These are phyloP conservation scores for Trachymyrmex cornetzi DNA, from an alignment of 1,140 invertebrate genomes.

Conservation along the genomic window DNA sequence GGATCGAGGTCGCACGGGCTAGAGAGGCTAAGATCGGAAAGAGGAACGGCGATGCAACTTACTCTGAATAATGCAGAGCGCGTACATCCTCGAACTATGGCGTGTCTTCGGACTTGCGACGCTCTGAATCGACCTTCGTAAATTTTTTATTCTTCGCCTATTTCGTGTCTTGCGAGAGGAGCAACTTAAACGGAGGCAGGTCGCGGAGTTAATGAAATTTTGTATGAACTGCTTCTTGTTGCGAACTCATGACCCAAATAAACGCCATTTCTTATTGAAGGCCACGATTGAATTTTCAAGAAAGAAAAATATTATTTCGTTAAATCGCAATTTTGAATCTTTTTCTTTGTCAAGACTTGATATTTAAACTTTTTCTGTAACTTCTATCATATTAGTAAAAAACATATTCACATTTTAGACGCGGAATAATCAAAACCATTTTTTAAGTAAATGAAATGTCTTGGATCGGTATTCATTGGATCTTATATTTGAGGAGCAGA, in stretches of 20 bases:
- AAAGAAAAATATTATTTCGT: background rate
- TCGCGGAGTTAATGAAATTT: conserved; percentile 68
- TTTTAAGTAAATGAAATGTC: background rate
- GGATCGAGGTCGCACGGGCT: conserved; percentile 1
- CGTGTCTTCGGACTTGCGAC: conserved; percentile 63
- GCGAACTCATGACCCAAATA: conserved; percentile 31
- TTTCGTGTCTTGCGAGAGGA: conserved; percentile 8
- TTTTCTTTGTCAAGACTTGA: background rate
- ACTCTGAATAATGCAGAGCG: conserved; percentile 73
- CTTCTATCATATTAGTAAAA: conserved; percentile 4
- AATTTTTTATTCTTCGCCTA: conserved; percentile 61
- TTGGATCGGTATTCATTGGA: background rate
- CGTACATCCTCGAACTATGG: conserved; percentile 63
- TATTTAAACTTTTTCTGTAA: background rate
- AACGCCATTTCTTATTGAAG: conserved; percentile 19
- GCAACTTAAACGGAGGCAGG: background rate
- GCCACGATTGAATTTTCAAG: background rate
- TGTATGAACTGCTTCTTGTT: background rate
- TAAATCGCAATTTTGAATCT: background rate
- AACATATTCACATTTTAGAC: background rate
- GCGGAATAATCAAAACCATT: background rate
- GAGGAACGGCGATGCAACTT: conserved; percentile 28
- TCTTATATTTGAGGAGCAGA: too few relatives aligned
- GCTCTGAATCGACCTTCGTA: conserved; percentile 65
- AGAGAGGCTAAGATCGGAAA: conserved; percentile 12